Base-by-base conservation (phyloP, 2,113 vertebrate genomes). In the Phalacrocorax carbo region DNA sequence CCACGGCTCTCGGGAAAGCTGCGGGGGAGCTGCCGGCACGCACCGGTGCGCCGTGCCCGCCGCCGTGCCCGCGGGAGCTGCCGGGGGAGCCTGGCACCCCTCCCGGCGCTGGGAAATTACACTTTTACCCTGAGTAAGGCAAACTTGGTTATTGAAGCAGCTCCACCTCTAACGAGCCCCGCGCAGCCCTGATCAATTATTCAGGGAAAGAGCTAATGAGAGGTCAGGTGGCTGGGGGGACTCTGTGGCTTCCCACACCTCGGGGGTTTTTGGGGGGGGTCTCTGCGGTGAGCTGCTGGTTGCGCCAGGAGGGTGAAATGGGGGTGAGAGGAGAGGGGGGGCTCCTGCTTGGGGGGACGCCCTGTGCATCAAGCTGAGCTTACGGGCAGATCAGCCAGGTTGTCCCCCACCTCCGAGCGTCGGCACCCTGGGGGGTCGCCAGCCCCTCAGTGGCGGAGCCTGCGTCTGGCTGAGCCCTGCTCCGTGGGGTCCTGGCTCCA, bases 91-190 rank as follows among this genome's bases (percentile, higher is more conserved):
- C 82, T 89, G 86, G 66, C 80, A 52, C 68, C 49, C 78, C 96
- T 96, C 93, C 34, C 55, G 7, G 49, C 22, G 2, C 84, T 51
- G 93, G 71, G 38, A 96, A 96, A 97, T 96, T 93, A 96, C 96
- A 97, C 96, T 93, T 96, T 82, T 82, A 89, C 83, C 93, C 94
- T 94, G 96, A 94, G 79, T 95, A 95, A 97, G 96, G 86, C 91
- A 89, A 82, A 91, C 54, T 69, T 55, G 86, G 94, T 96, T 95
- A 96, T 91, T 96, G 96, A 80, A 95, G 94, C 78, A 58, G 82
- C 92, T 90, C 84, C 73, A 44, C 78, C 90, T 92, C 90, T 96
- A 88, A 96, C 88, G 95, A 81, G 78, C 46, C 32, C 32, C 22
- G 23, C 11, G 22, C 65, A 80, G 62, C 94, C 81, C 58, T 91